Evolutionary conservation across 2,113 vertebrate species (phyloP), one percentile per base, ranked within the genome.

Genomic region (Seriola rivoliana): DNA sequence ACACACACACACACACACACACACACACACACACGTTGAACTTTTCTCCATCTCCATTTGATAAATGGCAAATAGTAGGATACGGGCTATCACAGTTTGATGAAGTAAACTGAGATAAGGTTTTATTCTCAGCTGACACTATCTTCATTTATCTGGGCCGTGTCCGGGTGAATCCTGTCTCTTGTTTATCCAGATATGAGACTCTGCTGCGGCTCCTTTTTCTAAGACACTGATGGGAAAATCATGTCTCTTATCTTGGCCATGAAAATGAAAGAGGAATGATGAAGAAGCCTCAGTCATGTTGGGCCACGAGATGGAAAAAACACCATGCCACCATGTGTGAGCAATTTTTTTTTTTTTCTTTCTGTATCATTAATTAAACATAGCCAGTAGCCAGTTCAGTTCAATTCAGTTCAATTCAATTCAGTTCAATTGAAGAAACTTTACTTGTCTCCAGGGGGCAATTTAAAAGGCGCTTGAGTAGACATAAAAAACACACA

Each of bases 101-200:
- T 88, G 77, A 71, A 78, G 58, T 59, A 58, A 40, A 64, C n/a
- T 4, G 5, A 80, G 77, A 85, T 80, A 72, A 66, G n/a, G 2
- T 46, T 73, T 25, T 36, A 44, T 19, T 75, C 55, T 75, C 46
- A 16, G 23, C n/a, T 77, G 71, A 69, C 71, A n/a, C 63, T 82
- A 87, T 84, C 75, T 78, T 71, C 34, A 52, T 60, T 78, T 50
- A 80, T 46, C 48, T 71, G 36, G 2, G 42, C 21, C 3, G 3
- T 71, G 77, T 71, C 38, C 5, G 1, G 67, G 44, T 63, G 38
- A 82, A 71, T 86, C 73, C 38, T 67, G 50, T 32, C 57, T 69
- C n/a, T n/a, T 81, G 75, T 84, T 93, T 81, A 76, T 80, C 65
- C 73, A 67, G 78, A 85, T 82, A 73, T 64, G 58, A 81, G 71